These are phyloP conservation scores for Xestia ashworthii DNA, from an alignment of 2,888 invertebrate genomes.

Conservation along the genomic window DNA sequence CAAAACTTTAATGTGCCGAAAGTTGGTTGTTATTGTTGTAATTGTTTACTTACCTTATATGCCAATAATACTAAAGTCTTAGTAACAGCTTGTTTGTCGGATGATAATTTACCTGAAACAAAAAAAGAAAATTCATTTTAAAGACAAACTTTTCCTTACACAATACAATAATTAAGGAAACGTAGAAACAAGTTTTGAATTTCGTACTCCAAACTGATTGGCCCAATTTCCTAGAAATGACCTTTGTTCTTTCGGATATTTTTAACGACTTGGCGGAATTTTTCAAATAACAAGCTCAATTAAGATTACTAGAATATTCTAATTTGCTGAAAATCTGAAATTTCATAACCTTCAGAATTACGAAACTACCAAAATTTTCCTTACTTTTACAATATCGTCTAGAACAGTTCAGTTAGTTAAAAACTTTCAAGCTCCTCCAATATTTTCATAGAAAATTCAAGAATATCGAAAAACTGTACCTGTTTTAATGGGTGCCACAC, in stretches of 20 bases:
- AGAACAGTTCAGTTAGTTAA: slow-evolving; percentile 12
- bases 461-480: slow-evolving; percentile 23
- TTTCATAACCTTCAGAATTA: not conserved
- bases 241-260: not conserved
- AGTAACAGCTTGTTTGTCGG: not conserved
- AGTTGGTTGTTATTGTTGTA: not conserved
- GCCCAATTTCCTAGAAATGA: slow-evolving; percentile 11
- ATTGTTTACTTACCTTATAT: not conserved
- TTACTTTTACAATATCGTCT: not conserved
- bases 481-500: slow-evolving; percentile 5
- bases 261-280: not conserved
- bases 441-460: slow-evolving; percentile 29
- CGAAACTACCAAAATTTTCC: slow-evolving; percentile 10
- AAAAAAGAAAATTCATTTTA: slow-evolving; percentile 25
- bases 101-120: slow-evolving; percentile 45
- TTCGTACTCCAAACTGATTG: slow-evolving; percentile 19
- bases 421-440: slow-evolving; percentile 22
- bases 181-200: slow-evolving; percentile 19
- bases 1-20: not conserved
- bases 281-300: slow-evolving; percentile 22
- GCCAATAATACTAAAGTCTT: not conserved
- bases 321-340: not conserved
- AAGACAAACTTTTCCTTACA: slow-evolving; percentile 18
- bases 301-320: slow-evolving; percentile 11
- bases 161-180: slow-evolving; percentile 24